Percentiles rank a stretch among this genome's conserved stretches.
Conservation (phyloP, 2,888 invertebrate genomes). For the Heterodera filipjevi region DNA sequence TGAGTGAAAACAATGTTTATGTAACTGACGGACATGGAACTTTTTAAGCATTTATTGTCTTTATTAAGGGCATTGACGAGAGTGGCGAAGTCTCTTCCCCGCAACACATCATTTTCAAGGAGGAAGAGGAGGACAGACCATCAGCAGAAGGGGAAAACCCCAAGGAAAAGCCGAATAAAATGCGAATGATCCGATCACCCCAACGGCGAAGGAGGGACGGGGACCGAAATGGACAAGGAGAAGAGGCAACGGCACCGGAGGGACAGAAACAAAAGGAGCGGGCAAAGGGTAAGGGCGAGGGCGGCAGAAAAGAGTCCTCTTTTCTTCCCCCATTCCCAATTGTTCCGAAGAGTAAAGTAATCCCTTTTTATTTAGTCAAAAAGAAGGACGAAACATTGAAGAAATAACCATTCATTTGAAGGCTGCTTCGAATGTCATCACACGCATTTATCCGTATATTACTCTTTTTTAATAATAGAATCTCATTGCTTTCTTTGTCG, state of each 20-base stretch:
- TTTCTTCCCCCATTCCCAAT: no score
- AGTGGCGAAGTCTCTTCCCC: background rate
- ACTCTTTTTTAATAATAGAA: no score
- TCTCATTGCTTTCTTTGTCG: no score
- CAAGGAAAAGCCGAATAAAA: background rate
- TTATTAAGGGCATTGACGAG: slow-evolving; percentile 4
- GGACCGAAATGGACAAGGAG: background rate
- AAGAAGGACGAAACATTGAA: no score
- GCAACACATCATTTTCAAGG: slow-evolving; percentile 22
- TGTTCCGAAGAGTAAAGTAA: no score
- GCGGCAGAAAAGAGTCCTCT: background rate
- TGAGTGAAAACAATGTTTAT: background rate
- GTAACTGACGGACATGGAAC: no score
- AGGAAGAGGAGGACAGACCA: background rate
- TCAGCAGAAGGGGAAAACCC: background rate
- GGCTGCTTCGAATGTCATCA: no score
- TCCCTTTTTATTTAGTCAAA: no score
- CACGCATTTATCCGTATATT: no score
- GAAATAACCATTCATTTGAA: no score
- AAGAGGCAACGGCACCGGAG: background rate
- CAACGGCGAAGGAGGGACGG: background rate
- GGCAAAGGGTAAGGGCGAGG: background rate
- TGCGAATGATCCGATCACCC: background rate
- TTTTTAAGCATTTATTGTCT: no score
- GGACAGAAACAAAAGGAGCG: background rate